Conservation (phyloP, 2,888 invertebrate species). For the Phanerotoma sp. region DNA sequence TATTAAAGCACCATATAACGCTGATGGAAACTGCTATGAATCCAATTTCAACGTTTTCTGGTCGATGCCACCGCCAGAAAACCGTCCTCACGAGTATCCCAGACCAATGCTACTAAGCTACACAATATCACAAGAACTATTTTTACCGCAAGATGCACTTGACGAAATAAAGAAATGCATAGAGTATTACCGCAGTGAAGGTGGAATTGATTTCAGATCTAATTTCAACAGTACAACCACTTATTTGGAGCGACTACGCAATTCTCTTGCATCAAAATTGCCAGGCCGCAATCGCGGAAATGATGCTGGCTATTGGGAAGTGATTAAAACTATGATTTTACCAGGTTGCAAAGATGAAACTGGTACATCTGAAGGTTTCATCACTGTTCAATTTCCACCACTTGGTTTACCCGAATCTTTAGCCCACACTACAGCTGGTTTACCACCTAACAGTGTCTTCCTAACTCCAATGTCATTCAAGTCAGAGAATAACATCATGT, state of each 20-base stretch:
- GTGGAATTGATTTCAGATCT: constrained; percentile 68
- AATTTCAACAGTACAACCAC: constrained; percentile 72
- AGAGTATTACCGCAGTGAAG: constrained; percentile 77
- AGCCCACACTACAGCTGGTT: constrained; percentile 64
- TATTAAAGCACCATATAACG: constrained; percentile 77
- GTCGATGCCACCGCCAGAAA: constrained; percentile 96
- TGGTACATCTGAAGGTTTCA: constrained; percentile 63
- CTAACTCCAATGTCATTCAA: constrained; percentile 63
- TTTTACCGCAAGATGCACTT: constrained; percentile 77
- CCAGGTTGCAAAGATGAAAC: constrained; percentile 68
- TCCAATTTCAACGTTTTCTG: constrained; percentile 87
- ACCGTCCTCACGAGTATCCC: constrained; percentile 88
- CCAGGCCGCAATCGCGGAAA: constrained; percentile 75
- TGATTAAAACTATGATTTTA: constrained; percentile 73
- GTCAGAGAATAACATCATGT: constrained; percentile 48
- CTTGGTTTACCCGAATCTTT: constrained; percentile 74
- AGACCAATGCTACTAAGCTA: constrained; percentile 90
- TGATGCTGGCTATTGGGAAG: constrained; percentile 72
- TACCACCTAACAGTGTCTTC: constrained; percentile 78
- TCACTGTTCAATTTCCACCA: constrained; percentile 69
- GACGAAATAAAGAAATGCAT: constrained; percentile 83
- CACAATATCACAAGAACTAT: constrained; percentile 78
- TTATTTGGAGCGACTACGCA: constrained; percentile 75
- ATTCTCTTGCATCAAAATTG: constrained; percentile 77
- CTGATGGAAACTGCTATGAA: constrained; percentile 76